A percentile compares a stretch with the other conserved stretches of the same genome.
These are phyloP conservation scores for Brenthis daphne DNA, from an alignment of 2,888 invertebrate genomes.

Conservation along the genomic window DNA sequence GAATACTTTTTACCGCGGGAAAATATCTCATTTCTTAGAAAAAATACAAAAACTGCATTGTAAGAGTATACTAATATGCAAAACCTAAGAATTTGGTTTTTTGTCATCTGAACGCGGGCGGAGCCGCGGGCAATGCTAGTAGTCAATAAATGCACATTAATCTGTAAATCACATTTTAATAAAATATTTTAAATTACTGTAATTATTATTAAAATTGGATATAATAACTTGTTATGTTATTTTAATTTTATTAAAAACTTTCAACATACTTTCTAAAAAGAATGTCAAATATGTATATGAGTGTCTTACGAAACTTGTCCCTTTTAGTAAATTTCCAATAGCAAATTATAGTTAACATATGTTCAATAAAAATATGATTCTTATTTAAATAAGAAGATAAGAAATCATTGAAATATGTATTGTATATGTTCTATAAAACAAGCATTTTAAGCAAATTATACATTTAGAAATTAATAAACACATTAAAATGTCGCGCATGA, in stretches of 20 bases:
- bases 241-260: conserved; percentile 2
- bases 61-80: too few relatives aligned
- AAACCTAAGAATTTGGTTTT: too few relatives aligned
- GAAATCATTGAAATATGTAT: too few relatives aligned
- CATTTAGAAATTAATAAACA: too few relatives aligned
- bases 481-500: too few relatives aligned
- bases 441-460: too few relatives aligned
- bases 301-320: conserved; percentile 15
- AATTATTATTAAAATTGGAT: background rate
- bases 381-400: too few relatives aligned
- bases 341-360: conserved; percentile 5
- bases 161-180: background rate
- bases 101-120: too few relatives aligned
- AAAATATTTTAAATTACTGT: background rate
- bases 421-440: too few relatives aligned
- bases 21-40: too few relatives aligned
- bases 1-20: too few relatives aligned
- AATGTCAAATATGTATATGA: conserved; percentile 5
- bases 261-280: conserved; percentile 5
- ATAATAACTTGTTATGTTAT: conserved; percentile 14
- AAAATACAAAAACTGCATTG: too few relatives aligned
- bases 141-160: background rate
- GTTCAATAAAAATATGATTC: conserved; percentile 6
- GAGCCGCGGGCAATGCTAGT: background rate
- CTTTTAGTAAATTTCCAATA: conserved; percentile 14